Percentiles rank a stretch among this genome's conserved stretches.
phyloP scores from a whole-genome alignment of 2,113 vertebrate genomes.

The Thomomys bottae region DNA sequence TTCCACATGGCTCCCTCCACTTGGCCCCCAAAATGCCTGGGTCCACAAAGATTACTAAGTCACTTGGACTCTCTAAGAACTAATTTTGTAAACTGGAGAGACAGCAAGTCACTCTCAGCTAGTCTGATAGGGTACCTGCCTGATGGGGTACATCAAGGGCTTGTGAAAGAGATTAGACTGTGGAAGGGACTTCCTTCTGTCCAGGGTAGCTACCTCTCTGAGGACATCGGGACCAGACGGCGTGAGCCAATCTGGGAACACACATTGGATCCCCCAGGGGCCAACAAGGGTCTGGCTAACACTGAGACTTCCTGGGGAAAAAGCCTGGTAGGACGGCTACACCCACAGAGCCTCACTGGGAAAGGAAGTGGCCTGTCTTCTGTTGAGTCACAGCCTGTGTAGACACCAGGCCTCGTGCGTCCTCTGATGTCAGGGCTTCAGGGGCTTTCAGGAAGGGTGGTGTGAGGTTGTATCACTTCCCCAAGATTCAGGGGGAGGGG shows the following conservation, averaged over 20 bases:
- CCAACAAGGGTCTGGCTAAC: neutral
- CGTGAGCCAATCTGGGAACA: neutral
- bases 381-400: constrained; percentile 27
- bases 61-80: neutral
- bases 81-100: neutral
- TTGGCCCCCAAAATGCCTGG: neutral
- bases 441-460: constrained; percentile 25
- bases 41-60: neutral
- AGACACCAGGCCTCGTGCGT: neutral
- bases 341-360: neutral
- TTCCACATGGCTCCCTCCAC: neutral
- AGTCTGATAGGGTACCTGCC: neutral
- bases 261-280: neutral
- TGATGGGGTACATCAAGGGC: too few species aligned
- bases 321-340: neutral
- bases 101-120: neutral
- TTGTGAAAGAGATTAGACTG: neutral
- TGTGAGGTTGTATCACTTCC: constrained; percentile 38
- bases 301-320: neutral
- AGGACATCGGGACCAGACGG: constrained; percentile 52
- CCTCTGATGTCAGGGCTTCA: constrained; percentile 59
- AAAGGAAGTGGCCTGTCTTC: constrained; percentile 11
- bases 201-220: neutral
- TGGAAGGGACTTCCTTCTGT: neutral
- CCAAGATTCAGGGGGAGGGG: neutral